A percentile compares a stretch with the other conserved stretches of the same genome.
phyloP scores from a whole-genome alignment of 2,888 invertebrate genomes.

The Hedychridium roseum region DNA sequence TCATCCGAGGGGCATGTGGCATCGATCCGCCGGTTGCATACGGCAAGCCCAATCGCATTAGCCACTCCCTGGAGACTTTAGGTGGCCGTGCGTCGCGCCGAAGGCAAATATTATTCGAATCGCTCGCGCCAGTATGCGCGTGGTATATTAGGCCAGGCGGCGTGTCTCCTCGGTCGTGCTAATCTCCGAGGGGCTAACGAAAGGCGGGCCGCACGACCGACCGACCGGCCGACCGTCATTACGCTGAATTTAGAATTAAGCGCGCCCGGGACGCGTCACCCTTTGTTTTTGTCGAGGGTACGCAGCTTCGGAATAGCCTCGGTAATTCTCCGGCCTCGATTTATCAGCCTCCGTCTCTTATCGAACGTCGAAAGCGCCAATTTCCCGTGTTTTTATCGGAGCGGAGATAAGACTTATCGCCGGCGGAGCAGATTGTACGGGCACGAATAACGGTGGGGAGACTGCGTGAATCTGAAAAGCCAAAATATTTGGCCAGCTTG shows the following conservation, averaged over 20 bases:
- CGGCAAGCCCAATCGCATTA: constrained; percentile 37
- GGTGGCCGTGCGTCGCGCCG: constrained; percentile 31
- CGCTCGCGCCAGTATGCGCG: constrained; percentile 22
- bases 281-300: constrained; percentile 33
- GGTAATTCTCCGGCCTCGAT: constrained; percentile 38
- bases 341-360: no score
- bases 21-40: constrained; percentile 14
- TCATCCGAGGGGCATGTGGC: not conserved
- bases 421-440: not conserved
- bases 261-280: constrained; percentile 10
- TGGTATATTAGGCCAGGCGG: constrained; percentile 33
- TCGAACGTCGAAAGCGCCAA: no score
- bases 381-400: no score
- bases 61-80: constrained; percentile 36
- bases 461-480: no score
- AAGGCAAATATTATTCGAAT: constrained; percentile 50
- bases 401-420: no score
- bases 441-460: no score
- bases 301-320: constrained; percentile 28
- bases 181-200: constrained; percentile 41
- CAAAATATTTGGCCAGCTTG: no score
- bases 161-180: constrained; percentile 29
- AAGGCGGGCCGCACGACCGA: constrained; percentile 26
- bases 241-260: constrained; percentile 45
- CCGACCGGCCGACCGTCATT: constrained; percentile 32